Conservation (phyloP, 2,113 vertebrate genomes). For the Lepisosteus oculatus region DNA sequence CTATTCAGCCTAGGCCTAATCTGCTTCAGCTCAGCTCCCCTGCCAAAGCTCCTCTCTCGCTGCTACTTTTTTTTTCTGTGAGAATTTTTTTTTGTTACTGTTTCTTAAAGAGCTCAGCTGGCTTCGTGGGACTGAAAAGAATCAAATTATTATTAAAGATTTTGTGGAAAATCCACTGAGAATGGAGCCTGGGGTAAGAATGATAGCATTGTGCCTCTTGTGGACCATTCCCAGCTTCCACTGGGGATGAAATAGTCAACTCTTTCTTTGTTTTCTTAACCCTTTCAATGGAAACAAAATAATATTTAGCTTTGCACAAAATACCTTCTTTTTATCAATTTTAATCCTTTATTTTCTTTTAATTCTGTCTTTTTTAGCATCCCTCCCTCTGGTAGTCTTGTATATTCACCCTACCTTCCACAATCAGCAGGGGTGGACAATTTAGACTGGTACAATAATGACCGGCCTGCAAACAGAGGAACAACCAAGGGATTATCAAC, state of each 20-base stretch:
- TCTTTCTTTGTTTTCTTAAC: conserved; percentile 64
- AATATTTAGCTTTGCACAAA: conserved; percentile 68
- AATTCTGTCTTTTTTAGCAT: conserved; percentile 32
- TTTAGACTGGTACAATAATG: conserved; percentile 29
- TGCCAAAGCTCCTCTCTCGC: conserved; percentile 68
- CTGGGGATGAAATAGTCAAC: conserved; percentile 61
- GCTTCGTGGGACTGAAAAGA: conserved; percentile 68
- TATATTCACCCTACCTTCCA: conserved; percentile 29
- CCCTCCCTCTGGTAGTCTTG: conserved; percentile 43
- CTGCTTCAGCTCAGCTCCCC: conserved; percentile 65
- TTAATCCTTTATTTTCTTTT: conserved; percentile 55
- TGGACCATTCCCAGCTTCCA: conserved; percentile 65
- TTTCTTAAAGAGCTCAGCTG: conserved; percentile 79
- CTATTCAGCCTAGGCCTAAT: conserved; percentile 78
- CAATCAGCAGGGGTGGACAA: conserved; percentile 30
- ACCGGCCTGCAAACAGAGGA: conserved; percentile 28
- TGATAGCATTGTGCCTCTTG: conserved; percentile 63
- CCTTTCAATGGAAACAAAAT: conserved; percentile 70
- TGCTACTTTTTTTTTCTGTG: conserved; percentile 58
- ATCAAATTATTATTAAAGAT: conserved; percentile 79
- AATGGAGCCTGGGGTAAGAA: conserved; percentile 62
- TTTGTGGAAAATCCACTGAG: conserved; percentile 74
- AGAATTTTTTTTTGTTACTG: conserved; percentile 67
- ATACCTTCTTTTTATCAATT: conserved; percentile 57
- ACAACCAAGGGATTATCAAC: conserved; percentile 23